Conservation (phyloP, 30 jellyfish, hydroid and myxozoan species). For the Aurelia sp. region DNA sequence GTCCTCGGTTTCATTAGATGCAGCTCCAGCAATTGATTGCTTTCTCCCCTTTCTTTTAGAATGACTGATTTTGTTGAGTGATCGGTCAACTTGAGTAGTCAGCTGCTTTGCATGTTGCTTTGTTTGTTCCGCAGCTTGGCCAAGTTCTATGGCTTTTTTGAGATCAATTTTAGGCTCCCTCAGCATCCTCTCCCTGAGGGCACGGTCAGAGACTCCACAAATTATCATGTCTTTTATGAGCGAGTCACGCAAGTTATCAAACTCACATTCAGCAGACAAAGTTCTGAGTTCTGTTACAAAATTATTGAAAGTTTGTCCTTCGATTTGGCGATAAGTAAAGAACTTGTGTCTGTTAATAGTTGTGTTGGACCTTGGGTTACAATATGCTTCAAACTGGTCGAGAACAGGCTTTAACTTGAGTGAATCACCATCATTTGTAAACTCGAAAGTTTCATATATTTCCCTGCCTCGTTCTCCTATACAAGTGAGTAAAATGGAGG, state of each 20-base stretch:
- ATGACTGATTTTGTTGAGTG: constrained; percentile 43
- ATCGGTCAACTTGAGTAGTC: constrained; percentile 48
- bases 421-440: constrained; percentile 51
- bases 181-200: constrained; percentile 51
- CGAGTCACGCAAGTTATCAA: constrained; percentile 52
- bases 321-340: constrained; percentile 50
- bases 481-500: constrained; percentile 56
- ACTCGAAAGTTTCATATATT: constrained; percentile 55
- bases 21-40: constrained; percentile 36
- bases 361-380: constrained; percentile 51
- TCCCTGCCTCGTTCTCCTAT: constrained; percentile 69
- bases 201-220: constrained; percentile 65
- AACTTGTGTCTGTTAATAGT: constrained; percentile 57
- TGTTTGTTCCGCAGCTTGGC: constrained; percentile 59
- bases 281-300: constrained; percentile 57
- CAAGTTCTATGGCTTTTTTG: constrained; percentile 61
- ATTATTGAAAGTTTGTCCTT: constrained; percentile 47
- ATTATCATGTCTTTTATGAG: constrained; percentile 52
- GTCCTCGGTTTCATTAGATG: constrained; percentile 42
- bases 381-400: constrained; percentile 49
- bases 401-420: constrained; percentile 60
- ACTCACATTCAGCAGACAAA: constrained; percentile 71
- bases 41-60: constrained; percentile 17
- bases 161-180: constrained; percentile 61
- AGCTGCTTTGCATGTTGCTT: constrained; percentile 50